phyloP scores from a whole-genome alignment of 2,797 vertebrate species.

The Nasua narica region DNA sequence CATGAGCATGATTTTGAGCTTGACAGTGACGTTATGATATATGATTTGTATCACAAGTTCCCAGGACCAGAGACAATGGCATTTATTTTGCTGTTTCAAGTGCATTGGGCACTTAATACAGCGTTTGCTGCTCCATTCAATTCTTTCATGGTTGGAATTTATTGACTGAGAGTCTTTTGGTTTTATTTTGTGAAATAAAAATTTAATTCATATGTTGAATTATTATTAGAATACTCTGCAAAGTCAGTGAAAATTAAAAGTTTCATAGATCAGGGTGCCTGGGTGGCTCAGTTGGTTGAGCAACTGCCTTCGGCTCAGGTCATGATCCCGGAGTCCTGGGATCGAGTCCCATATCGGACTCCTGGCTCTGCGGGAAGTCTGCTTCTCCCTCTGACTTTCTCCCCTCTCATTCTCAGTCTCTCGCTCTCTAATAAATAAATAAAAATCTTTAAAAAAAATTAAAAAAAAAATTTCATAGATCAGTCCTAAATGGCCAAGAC shows the following conservation, averaged over 20 bases:
- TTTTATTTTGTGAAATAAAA: constrained; percentile 17
- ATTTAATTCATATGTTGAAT: background rate
- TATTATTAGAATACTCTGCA: background rate
- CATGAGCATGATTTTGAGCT: background rate
- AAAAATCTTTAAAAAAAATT: no score
- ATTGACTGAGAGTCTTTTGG: background rate
- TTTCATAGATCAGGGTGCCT: background rate
- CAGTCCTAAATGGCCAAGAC: background rate
- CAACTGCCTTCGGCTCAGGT: no score
- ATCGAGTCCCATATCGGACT: no score
- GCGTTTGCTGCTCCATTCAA: background rate
- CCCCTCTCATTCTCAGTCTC: no score
- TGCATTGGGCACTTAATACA: background rate
- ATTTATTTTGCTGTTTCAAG: background rate
- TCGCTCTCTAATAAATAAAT: no score
- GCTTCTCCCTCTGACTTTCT: no score
- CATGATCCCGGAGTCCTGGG: no score
- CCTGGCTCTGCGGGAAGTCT: no score
- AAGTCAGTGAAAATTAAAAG: background rate
- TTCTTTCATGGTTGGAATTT: background rate
- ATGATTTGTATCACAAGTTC: background rate
- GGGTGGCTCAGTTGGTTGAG: no score
- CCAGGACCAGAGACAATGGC: background rate
- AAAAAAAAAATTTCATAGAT: background rate
- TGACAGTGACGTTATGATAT: background rate